Percentiles rank a stretch among this genome's conserved stretches.
Conservation (phyloP, 2,113 vertebrate genomes). For the Natator depressus region DNA sequence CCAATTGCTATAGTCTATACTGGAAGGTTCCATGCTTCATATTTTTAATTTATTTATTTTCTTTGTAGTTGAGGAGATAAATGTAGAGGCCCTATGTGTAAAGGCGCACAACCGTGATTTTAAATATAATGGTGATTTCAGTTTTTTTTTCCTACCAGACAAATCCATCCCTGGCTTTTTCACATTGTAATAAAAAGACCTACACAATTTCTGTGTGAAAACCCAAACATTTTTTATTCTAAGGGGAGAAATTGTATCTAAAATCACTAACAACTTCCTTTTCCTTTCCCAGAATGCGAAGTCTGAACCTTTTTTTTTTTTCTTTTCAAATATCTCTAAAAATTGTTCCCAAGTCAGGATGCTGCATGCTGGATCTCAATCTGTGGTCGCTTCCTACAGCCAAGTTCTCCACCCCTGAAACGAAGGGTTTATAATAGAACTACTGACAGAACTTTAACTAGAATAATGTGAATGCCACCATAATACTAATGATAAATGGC, state of each 20-base stretch:
- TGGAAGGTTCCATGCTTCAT: neutral
- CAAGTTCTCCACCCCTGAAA: slow-evolving; percentile 73
- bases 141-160: neutral
- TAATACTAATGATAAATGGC: slow-evolving; percentile 82
- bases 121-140: neutral
- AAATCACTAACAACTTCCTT: neutral
- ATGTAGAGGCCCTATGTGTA: neutral
- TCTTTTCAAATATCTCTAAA: slow-evolving; percentile 17
- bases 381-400: slow-evolving; percentile 63
- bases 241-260: neutral
- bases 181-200: neutral
- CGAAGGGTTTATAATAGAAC: slow-evolving; percentile 59
- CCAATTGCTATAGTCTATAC: neutral
- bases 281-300: slow-evolving; percentile 18
- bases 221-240: neutral
- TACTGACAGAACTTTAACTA: slow-evolving; percentile 76
- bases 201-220: neutral
- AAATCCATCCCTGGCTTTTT: neutral
- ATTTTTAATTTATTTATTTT: neutral
- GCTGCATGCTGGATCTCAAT: slow-evolving; percentile 54
- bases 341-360: slow-evolving; percentile 44
- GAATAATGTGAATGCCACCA: slow-evolving; percentile 66
- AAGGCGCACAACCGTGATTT: neutral
- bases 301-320: slow-evolving; percentile 28
- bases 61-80: neutral